phyloP scores from a whole-genome alignment of 2,888 invertebrate genomes.

The Dendrolimus houi region DNA sequence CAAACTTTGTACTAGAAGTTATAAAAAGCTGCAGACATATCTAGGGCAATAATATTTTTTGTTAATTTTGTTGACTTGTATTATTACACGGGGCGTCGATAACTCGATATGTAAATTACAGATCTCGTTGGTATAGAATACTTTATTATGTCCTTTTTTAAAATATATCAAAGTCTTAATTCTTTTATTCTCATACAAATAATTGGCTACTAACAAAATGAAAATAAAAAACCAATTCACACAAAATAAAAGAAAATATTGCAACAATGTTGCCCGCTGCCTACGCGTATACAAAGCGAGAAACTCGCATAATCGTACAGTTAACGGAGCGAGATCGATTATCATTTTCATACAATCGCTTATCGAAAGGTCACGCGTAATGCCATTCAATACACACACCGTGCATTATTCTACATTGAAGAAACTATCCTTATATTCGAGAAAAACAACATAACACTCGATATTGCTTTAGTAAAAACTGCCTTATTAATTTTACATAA shows the following conservation, averaged over 20 bases:
- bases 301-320: conserved; percentile 45
- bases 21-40: no score
- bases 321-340: conserved; percentile 61
- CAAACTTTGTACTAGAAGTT: no score
- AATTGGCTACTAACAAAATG: no score
- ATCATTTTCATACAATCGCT: conserved; percentile 69
- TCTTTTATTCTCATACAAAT: no score
- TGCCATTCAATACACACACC: conserved; percentile 55
- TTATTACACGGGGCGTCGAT: no score
- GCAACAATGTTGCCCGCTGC: background rate
- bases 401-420: conserved; percentile 51
- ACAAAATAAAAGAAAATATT: background rate
- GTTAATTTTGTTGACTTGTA: no score
- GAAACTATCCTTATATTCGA: conserved; percentile 43
- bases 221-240: no score
- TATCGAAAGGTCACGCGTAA: conserved; percentile 71
- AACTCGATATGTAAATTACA: no score
- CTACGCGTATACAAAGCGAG: conserved; percentile 18
- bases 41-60: no score
- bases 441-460: conserved; percentile 17
- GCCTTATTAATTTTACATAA: conserved; percentile 17
- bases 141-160: no score
- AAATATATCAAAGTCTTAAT: no score
- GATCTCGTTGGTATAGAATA: no score
- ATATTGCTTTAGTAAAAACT: conserved; percentile 13